Evolutionary conservation across 2,113 vertebrate species (phyloP).

Genomic region (Seriola aureovittata): DNA sequence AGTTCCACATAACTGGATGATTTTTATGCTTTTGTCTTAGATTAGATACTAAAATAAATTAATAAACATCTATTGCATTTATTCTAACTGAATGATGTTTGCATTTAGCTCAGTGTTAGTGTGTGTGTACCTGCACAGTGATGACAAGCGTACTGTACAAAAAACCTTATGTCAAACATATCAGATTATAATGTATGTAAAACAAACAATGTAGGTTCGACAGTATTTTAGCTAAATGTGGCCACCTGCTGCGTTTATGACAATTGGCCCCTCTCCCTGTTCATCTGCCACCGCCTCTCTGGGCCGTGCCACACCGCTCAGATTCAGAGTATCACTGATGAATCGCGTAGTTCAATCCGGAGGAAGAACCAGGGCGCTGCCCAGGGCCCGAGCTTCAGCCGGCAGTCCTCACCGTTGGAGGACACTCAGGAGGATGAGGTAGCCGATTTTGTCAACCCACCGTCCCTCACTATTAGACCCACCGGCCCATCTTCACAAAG

Average conservation of each 20-base stretch:
- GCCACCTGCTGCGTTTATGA: slow-evolving; percentile 45
- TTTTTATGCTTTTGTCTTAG: background rate
- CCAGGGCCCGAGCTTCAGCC: slow-evolving; percentile 77
- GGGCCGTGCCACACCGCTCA: slow-evolving; percentile 70
- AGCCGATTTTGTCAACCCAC: slow-evolving; percentile 66
- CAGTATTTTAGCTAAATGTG: slow-evolving; percentile 3
- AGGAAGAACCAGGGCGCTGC: slow-evolving; percentile 84
- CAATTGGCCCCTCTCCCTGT: slow-evolving; percentile 74
- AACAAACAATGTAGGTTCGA: background rate
- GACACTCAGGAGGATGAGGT: slow-evolving; percentile 88
- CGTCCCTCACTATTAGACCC: slow-evolving; percentile 36
- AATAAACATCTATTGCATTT: background rate
- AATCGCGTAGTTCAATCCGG: slow-evolving; percentile 88
- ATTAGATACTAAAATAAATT: background rate
- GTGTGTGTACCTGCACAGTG: slow-evolving; percentile 3
- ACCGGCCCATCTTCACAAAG: slow-evolving; percentile 72
- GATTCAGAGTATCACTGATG: slow-evolving; percentile 90
- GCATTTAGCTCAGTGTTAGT: background rate
- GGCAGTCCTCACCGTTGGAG: slow-evolving; percentile 81
- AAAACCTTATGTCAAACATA: background rate
- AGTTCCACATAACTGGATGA: background rate
- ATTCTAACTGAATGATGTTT: background rate
- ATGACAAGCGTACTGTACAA: background rate
- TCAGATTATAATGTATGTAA: background rate
- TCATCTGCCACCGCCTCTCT: slow-evolving; percentile 60